A percentile compares a stretch with the other conserved stretches of the same genome.
phyloP scores from a whole-genome alignment of 2,797 vertebrate species.

The Picus viridis region DNA sequence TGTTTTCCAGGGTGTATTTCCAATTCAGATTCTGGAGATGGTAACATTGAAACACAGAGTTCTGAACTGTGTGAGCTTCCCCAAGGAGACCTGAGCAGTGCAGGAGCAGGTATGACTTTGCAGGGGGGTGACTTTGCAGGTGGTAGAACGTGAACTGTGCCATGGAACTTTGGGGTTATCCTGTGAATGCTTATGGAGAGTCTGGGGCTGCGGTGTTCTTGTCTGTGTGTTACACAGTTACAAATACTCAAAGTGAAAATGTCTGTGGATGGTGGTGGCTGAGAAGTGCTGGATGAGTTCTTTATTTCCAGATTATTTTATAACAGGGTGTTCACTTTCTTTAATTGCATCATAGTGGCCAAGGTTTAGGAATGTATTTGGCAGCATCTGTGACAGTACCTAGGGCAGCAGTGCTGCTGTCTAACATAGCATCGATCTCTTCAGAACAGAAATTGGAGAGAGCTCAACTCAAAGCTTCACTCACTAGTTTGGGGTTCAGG shows the following conservation, averaged over 20 bases:
- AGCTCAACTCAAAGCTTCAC: not conserved
- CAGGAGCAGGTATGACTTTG: constrained; percentile 13
- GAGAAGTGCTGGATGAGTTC: not conserved
- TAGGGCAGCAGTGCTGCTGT: not conserved
- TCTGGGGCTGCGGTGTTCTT: not conserved
- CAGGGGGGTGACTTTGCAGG: not conserved
- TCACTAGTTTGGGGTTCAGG: not conserved
- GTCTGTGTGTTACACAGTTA: not conserved
- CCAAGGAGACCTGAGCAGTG: not conserved
- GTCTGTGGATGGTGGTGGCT: not conserved
- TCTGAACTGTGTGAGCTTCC: not conserved
- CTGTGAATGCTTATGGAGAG: not conserved
- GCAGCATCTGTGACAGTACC: not conserved
- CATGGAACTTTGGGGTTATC: not conserved
- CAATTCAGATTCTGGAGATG: constrained; percentile 45
- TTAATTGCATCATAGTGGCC: not conserved
- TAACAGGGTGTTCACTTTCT: not conserved
- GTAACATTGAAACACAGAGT: not conserved
- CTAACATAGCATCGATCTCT: not conserved
- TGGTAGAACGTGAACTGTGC: not conserved
- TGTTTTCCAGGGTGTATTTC: constrained; percentile 29
- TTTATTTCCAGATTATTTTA: not conserved
- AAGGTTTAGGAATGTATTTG: not conserved
- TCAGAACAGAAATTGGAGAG: not conserved
- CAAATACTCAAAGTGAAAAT: not conserved